Percentiles rank a stretch among this genome's conserved stretches.
Evolutionary conservation across 2,888 invertebrate genomes (phyloP).

Genomic region (Argyresthia goedartella): DNA sequence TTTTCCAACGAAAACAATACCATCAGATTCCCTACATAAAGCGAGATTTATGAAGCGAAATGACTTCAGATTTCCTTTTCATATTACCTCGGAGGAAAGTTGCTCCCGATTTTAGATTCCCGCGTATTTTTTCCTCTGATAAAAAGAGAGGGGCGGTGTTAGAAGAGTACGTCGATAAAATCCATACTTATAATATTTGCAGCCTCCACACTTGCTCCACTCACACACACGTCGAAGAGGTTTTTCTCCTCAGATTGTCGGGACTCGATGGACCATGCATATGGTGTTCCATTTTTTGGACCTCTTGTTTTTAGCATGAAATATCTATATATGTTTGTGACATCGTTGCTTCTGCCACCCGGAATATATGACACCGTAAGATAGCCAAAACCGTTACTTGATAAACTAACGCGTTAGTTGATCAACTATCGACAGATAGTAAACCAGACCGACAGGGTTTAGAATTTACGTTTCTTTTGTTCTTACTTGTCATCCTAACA

Average conservation of each 20-base stretch:
- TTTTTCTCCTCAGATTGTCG: neutral
- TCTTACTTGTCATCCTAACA: too few relatives aligned
- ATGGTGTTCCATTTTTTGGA: neutral
- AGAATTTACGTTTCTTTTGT: too few relatives aligned
- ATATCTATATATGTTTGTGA: too few relatives aligned
- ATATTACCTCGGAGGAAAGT: conserved; percentile 15
- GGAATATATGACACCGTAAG: too few relatives aligned
- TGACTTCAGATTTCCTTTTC: conserved; percentile 55
- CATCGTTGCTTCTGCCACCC: too few relatives aligned
- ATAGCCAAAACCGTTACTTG: too few relatives aligned
- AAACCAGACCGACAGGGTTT: too few relatives aligned
- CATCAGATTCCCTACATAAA: neutral
- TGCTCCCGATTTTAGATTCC: conserved; percentile 57
- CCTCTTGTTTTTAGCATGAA: too few relatives aligned
- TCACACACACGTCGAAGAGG: conserved; percentile 36
- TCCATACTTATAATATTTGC: conserved; percentile 72
- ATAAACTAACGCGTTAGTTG: too few relatives aligned
- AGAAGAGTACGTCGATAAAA: conserved; percentile 53
- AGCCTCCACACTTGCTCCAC: conserved; percentile 50
- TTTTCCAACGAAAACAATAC: neutral
- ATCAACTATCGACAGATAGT: too few relatives aligned
- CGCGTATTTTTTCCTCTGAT: conserved; percentile 55
- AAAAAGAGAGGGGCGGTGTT: conserved; percentile 30
- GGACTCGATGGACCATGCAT: neutral
- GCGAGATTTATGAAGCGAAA: conserved; percentile 49